Conservation (phyloP, 2,797 vertebrate genomes). For the Eleutherodactylus coqui region DNA sequence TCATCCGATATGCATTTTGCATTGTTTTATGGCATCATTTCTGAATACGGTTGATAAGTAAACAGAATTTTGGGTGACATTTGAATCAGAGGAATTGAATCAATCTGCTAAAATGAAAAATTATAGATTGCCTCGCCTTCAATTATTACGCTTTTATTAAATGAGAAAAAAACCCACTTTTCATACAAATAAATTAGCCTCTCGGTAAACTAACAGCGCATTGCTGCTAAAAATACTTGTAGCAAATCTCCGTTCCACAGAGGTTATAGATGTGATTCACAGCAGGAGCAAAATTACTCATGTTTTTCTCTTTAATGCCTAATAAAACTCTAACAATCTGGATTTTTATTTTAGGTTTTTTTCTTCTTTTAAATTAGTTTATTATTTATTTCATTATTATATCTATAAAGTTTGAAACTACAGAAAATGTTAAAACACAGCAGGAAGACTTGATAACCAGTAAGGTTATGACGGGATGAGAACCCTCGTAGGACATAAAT, state of each 20-base stretch:
- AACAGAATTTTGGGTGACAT: slow-evolving; percentile 57
- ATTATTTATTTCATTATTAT: no score
- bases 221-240: slow-evolving; percentile 15
- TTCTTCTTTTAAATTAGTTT: no score
- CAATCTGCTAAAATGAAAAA: slow-evolving; percentile 46
- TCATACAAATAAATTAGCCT: slow-evolving; percentile 36
- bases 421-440: no score
- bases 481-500: no score
- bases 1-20: slow-evolving; percentile 51
- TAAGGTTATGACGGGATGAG: no score
- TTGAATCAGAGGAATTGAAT: slow-evolving; percentile 47
- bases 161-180: not conserved
- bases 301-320: not conserved
- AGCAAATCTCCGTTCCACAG: no score
- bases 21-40: slow-evolving; percentile 52
- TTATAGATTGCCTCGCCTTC: slow-evolving; percentile 37
- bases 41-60: slow-evolving; percentile 51
- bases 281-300: no score
- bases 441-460: no score
- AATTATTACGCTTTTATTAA: slow-evolving; percentile 51
- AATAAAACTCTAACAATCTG: no score
- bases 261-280: not conserved
- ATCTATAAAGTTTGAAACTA: no score
- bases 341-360: no score
- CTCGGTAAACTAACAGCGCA: not conserved